Conservation (phyloP, 37 sponge, comb jelly and placozoan species). For the Ianthella basta region DNA sequence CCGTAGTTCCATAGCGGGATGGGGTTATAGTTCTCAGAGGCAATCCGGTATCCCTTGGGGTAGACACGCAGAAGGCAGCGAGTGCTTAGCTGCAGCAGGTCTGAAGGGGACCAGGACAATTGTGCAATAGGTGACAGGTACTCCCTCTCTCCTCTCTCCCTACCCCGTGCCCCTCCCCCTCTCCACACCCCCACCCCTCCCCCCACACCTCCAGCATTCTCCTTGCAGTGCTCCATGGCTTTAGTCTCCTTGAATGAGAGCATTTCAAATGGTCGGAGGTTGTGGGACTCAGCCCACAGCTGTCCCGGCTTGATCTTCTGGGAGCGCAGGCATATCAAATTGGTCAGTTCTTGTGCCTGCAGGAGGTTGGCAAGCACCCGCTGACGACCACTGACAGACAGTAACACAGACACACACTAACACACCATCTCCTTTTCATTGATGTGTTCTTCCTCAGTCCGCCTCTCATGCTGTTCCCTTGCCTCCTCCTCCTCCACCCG, state of each 20-base stretch:
- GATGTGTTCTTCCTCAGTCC: background rate
- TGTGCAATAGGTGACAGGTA: background rate
- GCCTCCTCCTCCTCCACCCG: background rate
- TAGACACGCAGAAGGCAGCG: conserved; percentile 71
- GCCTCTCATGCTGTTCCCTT: background rate
- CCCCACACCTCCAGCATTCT: conserved; percentile 17
- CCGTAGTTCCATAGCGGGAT: conserved; percentile 72
- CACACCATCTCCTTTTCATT: conserved; percentile 12
- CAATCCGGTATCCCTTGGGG: conserved; percentile 68
- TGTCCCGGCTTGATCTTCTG: conserved; percentile 69
- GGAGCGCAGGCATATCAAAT: conserved; percentile 46
- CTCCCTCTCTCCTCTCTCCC: too few relatives aligned
- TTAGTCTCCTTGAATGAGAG: conserved; percentile 74
- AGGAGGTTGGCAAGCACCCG: background rate
- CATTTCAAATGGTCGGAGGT: conserved; percentile 65
- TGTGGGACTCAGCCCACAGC: conserved; percentile 44
- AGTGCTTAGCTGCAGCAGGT: conserved; percentile 62
- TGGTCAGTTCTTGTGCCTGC: background rate
- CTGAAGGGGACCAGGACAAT: conserved; percentile 30
- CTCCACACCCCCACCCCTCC: background rate
- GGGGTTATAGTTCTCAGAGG: conserved; percentile 78
- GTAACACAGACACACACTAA: background rate
- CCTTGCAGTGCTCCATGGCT: conserved; percentile 37
- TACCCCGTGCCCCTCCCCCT: background rate
- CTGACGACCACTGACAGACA: background rate